Conservation (phyloP, 2,797 vertebrate species). For the Takifugu rubripes region DNA sequence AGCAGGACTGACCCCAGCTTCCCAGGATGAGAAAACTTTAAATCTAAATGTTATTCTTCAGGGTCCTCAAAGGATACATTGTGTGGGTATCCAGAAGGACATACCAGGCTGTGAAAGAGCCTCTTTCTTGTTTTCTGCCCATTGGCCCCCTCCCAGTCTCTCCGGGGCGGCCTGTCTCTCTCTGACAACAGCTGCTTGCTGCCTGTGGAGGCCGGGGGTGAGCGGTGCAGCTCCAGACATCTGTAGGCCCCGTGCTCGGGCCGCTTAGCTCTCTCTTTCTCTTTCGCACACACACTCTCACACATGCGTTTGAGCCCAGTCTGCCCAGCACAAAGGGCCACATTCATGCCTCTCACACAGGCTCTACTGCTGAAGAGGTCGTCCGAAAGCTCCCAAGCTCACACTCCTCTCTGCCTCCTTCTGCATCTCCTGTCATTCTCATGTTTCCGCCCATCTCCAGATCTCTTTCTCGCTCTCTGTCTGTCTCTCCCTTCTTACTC, state of each 20-base stretch:
- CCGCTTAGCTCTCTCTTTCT: constrained; percentile 57
- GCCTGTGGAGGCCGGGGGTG: constrained; percentile 68
- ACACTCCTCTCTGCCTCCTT: constrained; percentile 36
- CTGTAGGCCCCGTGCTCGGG: constrained; percentile 73
- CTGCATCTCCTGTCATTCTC: constrained; percentile 43
- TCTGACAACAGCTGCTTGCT: constrained; percentile 78
- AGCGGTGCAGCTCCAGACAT: constrained; percentile 74
- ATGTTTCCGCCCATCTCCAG: constrained; percentile 27
- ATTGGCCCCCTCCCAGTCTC: constrained; percentile 76
- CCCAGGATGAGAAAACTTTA: constrained; percentile 79
- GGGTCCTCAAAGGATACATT: constrained; percentile 82
- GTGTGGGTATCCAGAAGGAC: constrained; percentile 81
- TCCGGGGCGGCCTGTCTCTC: constrained; percentile 72
- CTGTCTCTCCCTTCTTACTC: constrained; percentile 1
- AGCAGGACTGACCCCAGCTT: constrained; percentile 69
- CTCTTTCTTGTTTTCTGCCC: constrained; percentile 79
- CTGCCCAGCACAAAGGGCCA: constrained; percentile 74
- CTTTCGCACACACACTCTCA: constrained; percentile 49
- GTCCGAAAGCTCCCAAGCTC: constrained; percentile 65
- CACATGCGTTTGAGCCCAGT: constrained; percentile 64
- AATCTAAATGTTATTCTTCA: constrained; percentile 85
- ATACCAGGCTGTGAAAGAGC: constrained; percentile 80
- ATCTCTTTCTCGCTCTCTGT: constrained; percentile 9
- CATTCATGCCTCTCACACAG: constrained; percentile 74
- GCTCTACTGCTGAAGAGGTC: constrained; percentile 70